Percentiles rank a stretch among this genome's conserved stretches.
Evolutionary conservation across 2,888 invertebrate genomes (phyloP).

Genomic region (Nephrotoma flavescens): DNA sequence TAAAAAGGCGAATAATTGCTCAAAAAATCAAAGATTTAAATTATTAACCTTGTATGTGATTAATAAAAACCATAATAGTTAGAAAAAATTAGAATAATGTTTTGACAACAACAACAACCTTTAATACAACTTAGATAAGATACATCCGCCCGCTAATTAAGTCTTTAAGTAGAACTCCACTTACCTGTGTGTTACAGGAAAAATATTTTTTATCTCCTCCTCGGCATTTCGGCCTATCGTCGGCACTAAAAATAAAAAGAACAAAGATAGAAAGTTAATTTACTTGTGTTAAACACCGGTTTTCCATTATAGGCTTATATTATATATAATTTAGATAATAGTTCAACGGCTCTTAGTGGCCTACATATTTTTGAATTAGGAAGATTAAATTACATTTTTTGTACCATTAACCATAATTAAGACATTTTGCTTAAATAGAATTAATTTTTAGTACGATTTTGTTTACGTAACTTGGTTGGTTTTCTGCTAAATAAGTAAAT

Average conservation of each 20-base stretch:
- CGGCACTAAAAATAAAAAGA: constrained; percentile 35
- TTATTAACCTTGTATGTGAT: not conserved
- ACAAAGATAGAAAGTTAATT: constrained; percentile 6
- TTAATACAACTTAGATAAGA: no score
- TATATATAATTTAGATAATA: not conserved
- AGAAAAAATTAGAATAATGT: no score
- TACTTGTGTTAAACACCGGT: not conserved
- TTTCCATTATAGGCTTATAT: not conserved
- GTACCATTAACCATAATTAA: no score
- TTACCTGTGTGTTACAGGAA: constrained; percentile 78
- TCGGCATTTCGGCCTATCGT: constrained; percentile 47
- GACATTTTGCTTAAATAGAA: no score
- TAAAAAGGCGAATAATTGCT: not conserved
- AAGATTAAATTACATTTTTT: no score
- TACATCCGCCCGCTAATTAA: not conserved
- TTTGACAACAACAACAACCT: no score
- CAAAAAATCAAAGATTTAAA: not conserved
- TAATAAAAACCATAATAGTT: no score
- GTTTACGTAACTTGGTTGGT: no score
- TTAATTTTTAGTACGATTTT: no score
- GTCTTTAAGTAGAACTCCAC: constrained; percentile 9
- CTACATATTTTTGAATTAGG: no score
- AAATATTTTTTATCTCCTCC: constrained; percentile 74
- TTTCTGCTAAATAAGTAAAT: no score
- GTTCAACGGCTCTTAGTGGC: no score